Evolutionary conservation across 2,888 invertebrate genomes (phyloP), one percentile per base, ranked within the genome.

Genomic region (Portevinia maculata): DNA sequence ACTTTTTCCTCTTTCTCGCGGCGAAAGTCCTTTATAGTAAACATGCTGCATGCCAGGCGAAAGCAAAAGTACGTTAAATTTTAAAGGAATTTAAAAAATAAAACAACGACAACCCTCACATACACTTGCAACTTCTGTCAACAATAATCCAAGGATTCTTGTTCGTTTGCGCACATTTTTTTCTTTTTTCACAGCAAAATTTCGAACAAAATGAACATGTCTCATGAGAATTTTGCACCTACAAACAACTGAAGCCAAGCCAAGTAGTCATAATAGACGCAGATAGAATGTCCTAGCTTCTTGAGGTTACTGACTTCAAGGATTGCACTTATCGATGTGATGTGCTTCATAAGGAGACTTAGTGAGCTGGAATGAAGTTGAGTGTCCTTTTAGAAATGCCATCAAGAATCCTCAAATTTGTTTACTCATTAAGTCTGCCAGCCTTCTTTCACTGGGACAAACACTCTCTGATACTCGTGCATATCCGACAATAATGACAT

Each of bases 231-330:
- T 46, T 60, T 69, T 76, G n/a, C 62, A 76, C 76, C 67, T 75
- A 52, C n/a, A 75, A 30, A 52, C 11, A 62, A 34, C 39, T 1
- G 15, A 4, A 13, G n/a, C n/a, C 5, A 24, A 52, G 19, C 44
- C 74, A 74, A 79, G 67, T 34, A 60, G 50, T 74, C 73, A 60
- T 67, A 67, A 79, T 79, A 79, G 74, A 74, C 67, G 46, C 65
- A 53, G 19, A n/a, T 30, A 41, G 60, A 71, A 67, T 71, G 76
- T 76, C 78, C 78, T 78, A 37, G 32, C 71, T 83, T 37, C 78
- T 83, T 83, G 78, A 83, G 83, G 83, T 83, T 83, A 83, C 83
- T 83, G 83, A 83, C 83, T 83, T 71, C 57, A 73, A 73, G 65
- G 65, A 73, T 67, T 65, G 71, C 83, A 73, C 55, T 78, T 67